phyloP scores from a whole-genome alignment of 2,113 vertebrate species.

The human region DNA sequence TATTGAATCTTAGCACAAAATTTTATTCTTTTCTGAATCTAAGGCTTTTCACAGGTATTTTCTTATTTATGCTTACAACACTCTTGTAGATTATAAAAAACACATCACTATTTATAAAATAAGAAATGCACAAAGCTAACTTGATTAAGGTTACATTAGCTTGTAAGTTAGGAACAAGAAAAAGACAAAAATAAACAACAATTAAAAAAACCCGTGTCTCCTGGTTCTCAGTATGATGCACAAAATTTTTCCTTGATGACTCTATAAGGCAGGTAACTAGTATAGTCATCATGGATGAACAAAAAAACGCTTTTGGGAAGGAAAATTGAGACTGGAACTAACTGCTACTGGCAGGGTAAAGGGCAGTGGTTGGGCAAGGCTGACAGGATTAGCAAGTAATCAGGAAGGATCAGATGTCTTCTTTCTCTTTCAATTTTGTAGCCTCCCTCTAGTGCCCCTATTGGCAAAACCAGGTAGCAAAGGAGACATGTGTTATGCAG shows the following conservation, averaged over 20 bases:
- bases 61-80: neutral
- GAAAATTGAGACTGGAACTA: neutral
- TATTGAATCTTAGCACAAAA: conserved; percentile 46
- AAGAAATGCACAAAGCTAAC: neutral
- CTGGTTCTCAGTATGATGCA: neutral
- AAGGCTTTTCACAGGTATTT: conserved; percentile 28
- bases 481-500: neutral
- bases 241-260: neutral
- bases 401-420: neutral
- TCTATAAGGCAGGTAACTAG: neutral
- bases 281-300: neutral
- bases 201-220: neutral
- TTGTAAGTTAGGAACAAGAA: neutral
- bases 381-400: neutral
- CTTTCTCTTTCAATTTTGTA: neutral
- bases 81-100: neutral
- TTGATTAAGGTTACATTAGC: neutral
- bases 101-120: neutral
- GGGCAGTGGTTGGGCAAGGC: neutral
- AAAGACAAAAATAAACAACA: neutral
- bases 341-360: neutral
- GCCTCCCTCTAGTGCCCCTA: neutral
- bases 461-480: neutral
- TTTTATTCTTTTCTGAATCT: neutral
- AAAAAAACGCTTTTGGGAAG: neutral